These are phyloP conservation scores for Punctoribates punctum DNA, from an alignment of 2,888 invertebrate species.

Conservation along the genomic window DNA sequence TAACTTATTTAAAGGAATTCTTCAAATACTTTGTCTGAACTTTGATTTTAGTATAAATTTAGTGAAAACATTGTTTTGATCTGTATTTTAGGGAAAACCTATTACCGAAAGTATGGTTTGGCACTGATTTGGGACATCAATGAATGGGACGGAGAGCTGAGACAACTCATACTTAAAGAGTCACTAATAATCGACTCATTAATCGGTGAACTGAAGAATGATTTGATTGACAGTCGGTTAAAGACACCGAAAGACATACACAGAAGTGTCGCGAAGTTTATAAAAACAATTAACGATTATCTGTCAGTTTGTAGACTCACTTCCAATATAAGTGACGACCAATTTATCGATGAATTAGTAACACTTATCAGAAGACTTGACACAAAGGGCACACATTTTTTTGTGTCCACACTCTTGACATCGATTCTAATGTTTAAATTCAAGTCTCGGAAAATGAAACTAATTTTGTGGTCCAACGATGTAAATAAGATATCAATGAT, in stretches of 20 bases:
- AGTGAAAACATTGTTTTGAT: not conserved
- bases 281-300: conserved; percentile 25
- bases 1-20: not conserved
- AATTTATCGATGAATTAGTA: conserved; percentile 29
- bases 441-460: conserved; percentile 23
- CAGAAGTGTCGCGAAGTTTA: conserved; percentile 24
- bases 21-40: not conserved
- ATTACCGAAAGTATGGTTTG: conserved; percentile 23
- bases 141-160: conserved; percentile 23
- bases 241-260: conserved; percentile 27
- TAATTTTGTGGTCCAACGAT: conserved; percentile 34
- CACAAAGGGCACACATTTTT: conserved; percentile 34
- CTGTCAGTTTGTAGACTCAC: conserved; percentile 30
- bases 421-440: conserved; percentile 30
- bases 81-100: conserved; percentile 9
- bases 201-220: not conserved
- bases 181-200: conserved; percentile 22
- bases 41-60: not conserved
- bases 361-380: conserved; percentile 3
- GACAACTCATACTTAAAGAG: conserved; percentile 32
- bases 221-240: conserved; percentile 15
- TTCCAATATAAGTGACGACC: conserved; percentile 35
- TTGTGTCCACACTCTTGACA: conserved; percentile 18
- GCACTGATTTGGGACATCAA: conserved; percentile 12
- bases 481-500: conserved; percentile 5